phyloP scores from a whole-genome alignment of 2,113 vertebrate genomes.

The Eclectus roratus region DNA sequence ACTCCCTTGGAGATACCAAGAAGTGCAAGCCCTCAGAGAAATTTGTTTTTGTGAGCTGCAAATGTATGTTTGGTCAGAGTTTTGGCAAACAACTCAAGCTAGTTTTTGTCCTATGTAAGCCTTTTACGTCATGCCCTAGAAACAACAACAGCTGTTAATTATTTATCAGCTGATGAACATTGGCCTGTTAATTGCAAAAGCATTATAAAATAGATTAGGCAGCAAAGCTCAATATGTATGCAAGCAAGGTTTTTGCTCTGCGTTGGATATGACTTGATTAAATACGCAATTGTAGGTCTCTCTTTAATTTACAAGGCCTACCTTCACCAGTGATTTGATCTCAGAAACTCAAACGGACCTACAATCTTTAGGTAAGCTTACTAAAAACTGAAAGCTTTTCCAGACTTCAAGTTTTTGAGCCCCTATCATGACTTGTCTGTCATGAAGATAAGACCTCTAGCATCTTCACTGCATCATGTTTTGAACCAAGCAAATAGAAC shows the following conservation, averaged over 20 bases:
- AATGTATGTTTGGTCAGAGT: constrained; percentile 23
- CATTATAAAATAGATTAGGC: constrained; percentile 52
- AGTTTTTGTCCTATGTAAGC: constrained; percentile 31
- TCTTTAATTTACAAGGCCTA: not conserved
- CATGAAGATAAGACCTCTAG: not conserved
- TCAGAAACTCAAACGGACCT: not conserved
- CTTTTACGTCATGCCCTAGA: constrained; percentile 40
- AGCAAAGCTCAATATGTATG: not conserved
- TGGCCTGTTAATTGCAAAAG: constrained; percentile 56
- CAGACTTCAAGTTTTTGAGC: not conserved
- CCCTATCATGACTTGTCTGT: not conserved
- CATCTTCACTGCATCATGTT: not conserved
- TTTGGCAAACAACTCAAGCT: not conserved
- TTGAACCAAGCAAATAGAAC: not conserved
- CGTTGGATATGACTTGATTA: constrained; percentile 12
- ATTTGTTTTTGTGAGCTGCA: not conserved
- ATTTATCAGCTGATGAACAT: constrained; percentile 65
- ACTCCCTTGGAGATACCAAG: not conserved
- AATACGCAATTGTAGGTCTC: not conserved
- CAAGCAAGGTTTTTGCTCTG: not conserved
- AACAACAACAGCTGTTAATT: constrained; percentile 62
- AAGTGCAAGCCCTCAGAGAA: not conserved
- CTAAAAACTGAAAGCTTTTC: not conserved
- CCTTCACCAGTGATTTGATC: not conserved
- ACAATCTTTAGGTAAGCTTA: not conserved